A percentile compares a stretch with the other conserved stretches of the same genome.
Conservation (phyloP, 2,797 vertebrate genomes). For the Acridotheres tristis region DNA sequence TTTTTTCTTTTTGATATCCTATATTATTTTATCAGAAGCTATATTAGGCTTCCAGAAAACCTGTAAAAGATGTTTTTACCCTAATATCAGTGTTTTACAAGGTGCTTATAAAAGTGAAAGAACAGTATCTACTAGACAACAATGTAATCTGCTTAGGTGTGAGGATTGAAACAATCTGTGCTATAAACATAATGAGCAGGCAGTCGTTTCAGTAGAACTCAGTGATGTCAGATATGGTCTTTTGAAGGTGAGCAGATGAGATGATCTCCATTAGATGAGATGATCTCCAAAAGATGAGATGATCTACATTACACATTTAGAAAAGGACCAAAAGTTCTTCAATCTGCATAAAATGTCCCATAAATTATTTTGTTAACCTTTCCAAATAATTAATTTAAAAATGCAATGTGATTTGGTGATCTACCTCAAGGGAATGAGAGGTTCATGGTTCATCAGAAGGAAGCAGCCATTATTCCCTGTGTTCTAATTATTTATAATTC, state of each 20-base stretch:
- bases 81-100: constrained; percentile 46
- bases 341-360: constrained; percentile 40
- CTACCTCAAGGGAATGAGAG: not conserved
- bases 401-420: not conserved
- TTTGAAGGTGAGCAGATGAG: constrained; percentile 71
- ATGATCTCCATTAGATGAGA: constrained; percentile 39
- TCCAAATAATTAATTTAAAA: constrained; percentile 56
- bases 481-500: not conserved
- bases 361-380: constrained; percentile 66
- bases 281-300: not conserved
- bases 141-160: constrained; percentile 43
- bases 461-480: not conserved
- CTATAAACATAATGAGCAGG: constrained; percentile 20
- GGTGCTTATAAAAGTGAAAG: constrained; percentile 57
- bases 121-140: constrained; percentile 50
- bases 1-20: not conserved
- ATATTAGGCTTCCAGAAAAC: constrained; percentile 32
- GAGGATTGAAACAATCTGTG: constrained; percentile 51
- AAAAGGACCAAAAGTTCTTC: constrained; percentile 47
- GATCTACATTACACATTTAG: constrained; percentile 49
- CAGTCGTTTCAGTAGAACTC: constrained; percentile 39
- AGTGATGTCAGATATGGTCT: constrained; percentile 64
- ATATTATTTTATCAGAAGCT: not conserved
- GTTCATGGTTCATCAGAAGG: not conserved
- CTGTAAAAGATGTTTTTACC: constrained; percentile 40